Evolutionary conservation across 2,888 invertebrate species (phyloP).

Genomic region (Tribolium freemani): DNA sequence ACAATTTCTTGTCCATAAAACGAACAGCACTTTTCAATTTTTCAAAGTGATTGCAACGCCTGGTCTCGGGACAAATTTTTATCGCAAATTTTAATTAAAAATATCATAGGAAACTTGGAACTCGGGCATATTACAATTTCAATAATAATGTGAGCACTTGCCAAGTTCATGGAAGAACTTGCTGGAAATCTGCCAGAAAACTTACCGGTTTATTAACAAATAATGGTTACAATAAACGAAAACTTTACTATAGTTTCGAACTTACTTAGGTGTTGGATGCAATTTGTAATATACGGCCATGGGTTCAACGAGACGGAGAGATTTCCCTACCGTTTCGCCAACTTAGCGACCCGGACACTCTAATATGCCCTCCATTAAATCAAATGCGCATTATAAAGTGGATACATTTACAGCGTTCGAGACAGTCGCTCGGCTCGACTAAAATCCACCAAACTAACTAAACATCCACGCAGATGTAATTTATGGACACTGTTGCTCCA

Average conservation of each 20-base stretch:
- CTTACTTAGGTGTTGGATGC: conserved; percentile 38
- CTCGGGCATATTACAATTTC: neutral
- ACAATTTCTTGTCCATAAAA: conserved; percentile 15
- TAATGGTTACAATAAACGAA: conserved; percentile 26
- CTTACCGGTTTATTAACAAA: conserved; percentile 37
- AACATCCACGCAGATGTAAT: conserved; percentile 41
- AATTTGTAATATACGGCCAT: conserved; percentile 42
- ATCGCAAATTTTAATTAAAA: conserved; percentile 25
- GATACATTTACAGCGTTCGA: conserved; percentile 55
- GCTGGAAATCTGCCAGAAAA: conserved; percentile 34
- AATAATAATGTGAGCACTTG: conserved; percentile 2
- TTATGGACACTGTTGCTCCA: neutral
- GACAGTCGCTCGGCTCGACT: conserved; percentile 50
- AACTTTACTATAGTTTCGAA: conserved; percentile 7
- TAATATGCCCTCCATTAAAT: conserved; percentile 56
- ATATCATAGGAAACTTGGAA: neutral
- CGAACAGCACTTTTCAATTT: conserved; percentile 21
- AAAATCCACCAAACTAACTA: conserved; percentile 49
- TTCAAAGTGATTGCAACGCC: conserved; percentile 11
- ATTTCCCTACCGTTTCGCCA: conserved; percentile 45
- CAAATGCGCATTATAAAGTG: conserved; percentile 58
- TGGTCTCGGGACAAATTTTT: neutral
- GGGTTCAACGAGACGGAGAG: conserved; percentile 47
- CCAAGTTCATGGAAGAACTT: neutral
- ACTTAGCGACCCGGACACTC: conserved; percentile 50